These are phyloP conservation scores for Dromas ardeola DNA, from an alignment of 2,113 vertebrate genomes.

Conservation along the genomic window DNA sequence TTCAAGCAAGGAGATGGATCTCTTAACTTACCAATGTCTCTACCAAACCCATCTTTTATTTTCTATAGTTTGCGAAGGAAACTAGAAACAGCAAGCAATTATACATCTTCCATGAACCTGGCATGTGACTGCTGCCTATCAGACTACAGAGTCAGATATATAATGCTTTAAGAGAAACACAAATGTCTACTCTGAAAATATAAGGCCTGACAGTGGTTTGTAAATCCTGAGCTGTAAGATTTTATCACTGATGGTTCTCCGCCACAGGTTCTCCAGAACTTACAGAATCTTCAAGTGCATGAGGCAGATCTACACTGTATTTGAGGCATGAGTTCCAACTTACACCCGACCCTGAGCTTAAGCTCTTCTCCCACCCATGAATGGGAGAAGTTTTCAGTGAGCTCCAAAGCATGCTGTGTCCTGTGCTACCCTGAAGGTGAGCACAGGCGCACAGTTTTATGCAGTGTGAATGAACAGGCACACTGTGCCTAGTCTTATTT, in stretches of 20 bases:
- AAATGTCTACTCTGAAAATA: neutral
- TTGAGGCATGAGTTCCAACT: neutral
- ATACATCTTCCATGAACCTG: neutral
- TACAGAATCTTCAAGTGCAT: neutral
- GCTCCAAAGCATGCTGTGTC: neutral
- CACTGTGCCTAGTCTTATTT: neutral
- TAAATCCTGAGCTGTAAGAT: neutral
- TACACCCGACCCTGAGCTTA: neutral
- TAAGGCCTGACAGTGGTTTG: neutral
- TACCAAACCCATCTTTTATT: neutral
- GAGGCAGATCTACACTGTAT: neutral
- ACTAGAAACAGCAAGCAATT: neutral
- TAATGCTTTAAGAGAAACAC: neutral
- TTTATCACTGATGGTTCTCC: neutral
- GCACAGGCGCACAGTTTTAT: neutral
- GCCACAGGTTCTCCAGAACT: neutral
- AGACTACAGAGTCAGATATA: neutral
- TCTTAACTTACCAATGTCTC: neutral
- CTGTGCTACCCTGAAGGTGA: neutral
- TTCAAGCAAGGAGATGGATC: neutral
- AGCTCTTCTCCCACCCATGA: neutral
- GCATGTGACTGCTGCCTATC: neutral
- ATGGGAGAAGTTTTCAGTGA: neutral
- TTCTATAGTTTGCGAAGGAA: neutral
- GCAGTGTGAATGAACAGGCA: neutral